Base-by-base conservation (phyloP, 2,113 vertebrate species). In the Callospermophilus lateralis region DNA sequence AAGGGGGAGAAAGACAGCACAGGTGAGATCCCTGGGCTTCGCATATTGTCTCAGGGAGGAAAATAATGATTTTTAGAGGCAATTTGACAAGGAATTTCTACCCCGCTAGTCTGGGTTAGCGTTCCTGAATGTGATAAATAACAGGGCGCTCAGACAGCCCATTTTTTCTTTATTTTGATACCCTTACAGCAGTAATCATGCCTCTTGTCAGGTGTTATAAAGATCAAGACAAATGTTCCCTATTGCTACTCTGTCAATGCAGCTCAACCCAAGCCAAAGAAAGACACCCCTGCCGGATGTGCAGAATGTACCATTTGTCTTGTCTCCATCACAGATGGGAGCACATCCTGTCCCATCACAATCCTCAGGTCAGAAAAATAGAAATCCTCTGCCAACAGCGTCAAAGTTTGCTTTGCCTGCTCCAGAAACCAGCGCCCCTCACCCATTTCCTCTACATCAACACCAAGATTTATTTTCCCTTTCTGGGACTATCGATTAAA, bases 111-210 rank as follows among this genome's bases (percentile, higher is more conserved):
- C 95, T 94, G 89, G 93, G 97, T 98, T 98, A 98, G 97, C 42
- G 11, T 98, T 98, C 98, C 98, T 98, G 93, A 97, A 96, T 95
- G 85, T 98, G 97, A 98, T 97, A 98, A 98, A 98, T 98, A 98
- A 96, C 92, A 28, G 84, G 84, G 61, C 86, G 94, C 80, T 83
- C 0, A 26, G 97, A 98, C 72, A 97, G 97, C 76, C 81, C 94
- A 92, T 97, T 97, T 93, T 97, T 97, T 96, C 96, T 97, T 98
- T 98, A 97, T 98, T 98, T 98, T 95, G 95, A 96, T 98, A 98
- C 94, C 87, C 97, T 98, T 98, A 98, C 97, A 98, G 97, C n/a
- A 53, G 98, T 98, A 98, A 99, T 99, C 98, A 98, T 98, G 97
- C 98, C 92, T 98, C 98, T 97, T 98, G 98, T 98, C 99, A 98